Conservation (phyloP, 2,888 invertebrate genomes). For the Erpobdella octoculata region DNA sequence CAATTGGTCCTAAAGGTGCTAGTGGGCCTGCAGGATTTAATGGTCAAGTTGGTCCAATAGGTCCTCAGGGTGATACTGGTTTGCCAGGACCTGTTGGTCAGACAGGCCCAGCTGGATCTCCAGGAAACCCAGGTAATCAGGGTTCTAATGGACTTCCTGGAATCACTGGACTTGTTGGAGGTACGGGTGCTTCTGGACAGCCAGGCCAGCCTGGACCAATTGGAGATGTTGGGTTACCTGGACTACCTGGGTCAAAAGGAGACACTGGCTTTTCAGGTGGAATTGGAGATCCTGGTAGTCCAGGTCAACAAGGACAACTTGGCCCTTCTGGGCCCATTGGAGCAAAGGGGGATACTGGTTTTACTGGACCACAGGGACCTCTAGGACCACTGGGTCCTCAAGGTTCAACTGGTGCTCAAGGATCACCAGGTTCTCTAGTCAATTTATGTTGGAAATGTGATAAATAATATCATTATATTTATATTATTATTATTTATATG, state of each 20-base stretch:
- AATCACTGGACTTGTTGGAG: constrained; percentile 18
- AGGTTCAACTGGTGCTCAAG: constrained; percentile 28
- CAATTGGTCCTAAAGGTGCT: constrained; percentile 53
- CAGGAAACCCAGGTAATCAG: constrained; percentile 12
- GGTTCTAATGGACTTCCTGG: constrained; percentile 45
- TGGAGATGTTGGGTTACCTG: constrained; percentile 28
- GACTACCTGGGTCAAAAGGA: constrained; percentile 14
- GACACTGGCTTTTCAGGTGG: constrained; percentile 27
- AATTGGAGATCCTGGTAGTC: constrained; percentile 17
- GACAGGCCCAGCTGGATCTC: neutral
- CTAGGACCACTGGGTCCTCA: constrained; percentile 27
- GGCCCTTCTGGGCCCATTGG: constrained; percentile 30
- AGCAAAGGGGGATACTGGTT: constrained; percentile 18
- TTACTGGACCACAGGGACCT: constrained; percentile 29
- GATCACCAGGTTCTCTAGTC: constrained; percentile 14
- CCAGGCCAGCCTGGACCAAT: constrained; percentile 36
- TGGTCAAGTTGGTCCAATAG: constrained; percentile 17
- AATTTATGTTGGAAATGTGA: no score
- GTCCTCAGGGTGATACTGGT: constrained; percentile 20
- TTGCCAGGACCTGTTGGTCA: constrained; percentile 10
- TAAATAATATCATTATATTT: no score
- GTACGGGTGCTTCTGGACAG: constrained; percentile 21
- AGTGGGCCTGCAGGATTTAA: constrained; percentile 39
- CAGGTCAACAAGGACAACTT: constrained; percentile 23
- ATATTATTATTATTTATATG: no score